Conservation (phyloP, 2,888 invertebrate species). For the Falcaria lacertinaria region DNA sequence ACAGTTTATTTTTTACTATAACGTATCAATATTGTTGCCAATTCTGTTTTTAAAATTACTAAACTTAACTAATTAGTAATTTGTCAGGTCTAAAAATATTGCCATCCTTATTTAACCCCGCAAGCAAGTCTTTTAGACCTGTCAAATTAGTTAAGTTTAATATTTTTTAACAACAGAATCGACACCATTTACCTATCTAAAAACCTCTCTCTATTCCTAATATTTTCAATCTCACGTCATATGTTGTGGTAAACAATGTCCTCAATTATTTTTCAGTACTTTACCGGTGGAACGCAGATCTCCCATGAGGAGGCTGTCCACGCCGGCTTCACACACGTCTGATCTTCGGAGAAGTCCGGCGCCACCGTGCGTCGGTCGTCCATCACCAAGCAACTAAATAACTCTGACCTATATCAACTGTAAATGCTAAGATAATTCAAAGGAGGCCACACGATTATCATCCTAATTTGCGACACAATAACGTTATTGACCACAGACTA, state of each 20-base stretch:
- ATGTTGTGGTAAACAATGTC: not conserved
- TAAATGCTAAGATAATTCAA: constrained; percentile 23
- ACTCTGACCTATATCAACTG: constrained; percentile 73
- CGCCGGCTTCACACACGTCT: constrained; percentile 93
- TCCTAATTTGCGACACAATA: no score
- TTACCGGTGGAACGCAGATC: constrained; percentile 89
- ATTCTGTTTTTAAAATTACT: no score
- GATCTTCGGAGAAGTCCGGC: constrained; percentile 82
- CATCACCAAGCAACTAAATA: constrained; percentile 81
- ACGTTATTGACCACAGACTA: no score
- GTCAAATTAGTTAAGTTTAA: no score
- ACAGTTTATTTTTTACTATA: no score
- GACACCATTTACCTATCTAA: no score
- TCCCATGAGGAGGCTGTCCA: constrained; percentile 87
- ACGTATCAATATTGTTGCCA: no score
- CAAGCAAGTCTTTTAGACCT: no score
- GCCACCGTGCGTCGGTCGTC: constrained; percentile 73
- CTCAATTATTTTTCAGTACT: constrained; percentile 83
- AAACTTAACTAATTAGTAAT: no score
- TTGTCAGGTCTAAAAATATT: no score
- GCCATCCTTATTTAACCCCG: no score
- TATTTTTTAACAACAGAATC: no score
- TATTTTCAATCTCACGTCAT: not conserved
- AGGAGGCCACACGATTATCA: not conserved
- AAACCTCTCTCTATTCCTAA: not conserved